Percentiles rank a stretch among this genome's conserved stretches.
Conservation (phyloP, 2,797 vertebrate genomes). For the Xenops minutus region DNA sequence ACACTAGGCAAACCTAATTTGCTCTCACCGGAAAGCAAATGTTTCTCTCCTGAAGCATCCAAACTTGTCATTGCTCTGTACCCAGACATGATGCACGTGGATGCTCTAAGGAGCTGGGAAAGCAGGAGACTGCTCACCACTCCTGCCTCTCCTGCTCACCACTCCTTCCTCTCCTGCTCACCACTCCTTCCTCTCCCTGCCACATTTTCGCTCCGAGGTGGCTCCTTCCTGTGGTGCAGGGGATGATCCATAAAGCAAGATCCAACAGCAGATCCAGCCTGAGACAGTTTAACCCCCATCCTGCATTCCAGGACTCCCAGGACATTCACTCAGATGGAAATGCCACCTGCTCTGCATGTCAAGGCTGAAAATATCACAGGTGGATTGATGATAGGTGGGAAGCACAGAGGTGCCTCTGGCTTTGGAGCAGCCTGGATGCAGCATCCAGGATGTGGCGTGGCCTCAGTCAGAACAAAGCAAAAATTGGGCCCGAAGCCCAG, state of each 20-base stretch:
- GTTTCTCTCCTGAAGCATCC: conserved; percentile 22
- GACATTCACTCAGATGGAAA: neutral
- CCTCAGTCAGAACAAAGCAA: neutral
- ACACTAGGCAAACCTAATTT: conserved; percentile 4
- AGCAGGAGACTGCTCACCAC: neutral
- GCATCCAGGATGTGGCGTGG: neutral
- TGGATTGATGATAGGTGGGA: neutral
- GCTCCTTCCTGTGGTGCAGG: neutral
- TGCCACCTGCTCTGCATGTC: neutral
- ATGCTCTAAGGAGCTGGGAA: neutral
- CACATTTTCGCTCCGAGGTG: rapidly evolving
- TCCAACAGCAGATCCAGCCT: neutral
- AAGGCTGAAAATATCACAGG: neutral
- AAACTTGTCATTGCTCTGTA: neutral
- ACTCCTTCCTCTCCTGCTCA: neutral
- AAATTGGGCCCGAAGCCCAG: conserved; percentile 12
- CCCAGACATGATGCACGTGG: neutral
- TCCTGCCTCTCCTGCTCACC: too few relatives aligned
- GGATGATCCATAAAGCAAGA: neutral
- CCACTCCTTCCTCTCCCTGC: neutral
- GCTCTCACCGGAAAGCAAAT: neutral
- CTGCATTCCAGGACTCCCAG: neutral
- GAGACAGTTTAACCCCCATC: neutral
- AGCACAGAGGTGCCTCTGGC: neutral
- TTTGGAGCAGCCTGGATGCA: neutral